Percentiles rank a stretch among this genome's conserved stretches.
Evolutionary conservation across 2,888 invertebrate genomes (phyloP).

Genomic region (Lithosia quadra): DNA sequence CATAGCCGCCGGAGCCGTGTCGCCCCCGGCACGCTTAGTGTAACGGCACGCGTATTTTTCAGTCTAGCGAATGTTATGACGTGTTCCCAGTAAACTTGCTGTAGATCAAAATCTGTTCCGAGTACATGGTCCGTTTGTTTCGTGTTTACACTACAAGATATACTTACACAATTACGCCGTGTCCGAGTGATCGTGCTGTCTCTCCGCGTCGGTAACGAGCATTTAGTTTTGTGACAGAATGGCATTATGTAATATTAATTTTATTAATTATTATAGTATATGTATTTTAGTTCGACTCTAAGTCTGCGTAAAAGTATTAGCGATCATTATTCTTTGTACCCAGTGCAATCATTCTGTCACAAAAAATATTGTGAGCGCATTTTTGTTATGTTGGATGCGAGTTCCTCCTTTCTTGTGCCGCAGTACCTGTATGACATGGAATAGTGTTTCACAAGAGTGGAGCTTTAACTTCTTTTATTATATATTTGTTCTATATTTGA

Average conservation of each 20-base stretch:
- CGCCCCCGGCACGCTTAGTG: slow-evolving; percentile 13
- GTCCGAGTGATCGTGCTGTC: slow-evolving; percentile 37
- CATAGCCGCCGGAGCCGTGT: slow-evolving; percentile 54
- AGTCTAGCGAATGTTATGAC: slow-evolving; percentile 46
- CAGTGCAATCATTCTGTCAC: slow-evolving; percentile 72
- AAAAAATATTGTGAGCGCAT: slow-evolving; percentile 62
- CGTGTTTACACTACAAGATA: slow-evolving; percentile 59
- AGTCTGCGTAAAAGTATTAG: slow-evolving; percentile 59
- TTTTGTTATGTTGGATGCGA: slow-evolving; percentile 66
- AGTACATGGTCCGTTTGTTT: slow-evolving; percentile 60
- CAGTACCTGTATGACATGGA: slow-evolving; percentile 67
- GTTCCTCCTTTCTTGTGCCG: slow-evolving; percentile 72
- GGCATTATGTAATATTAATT: slow-evolving; percentile 57
- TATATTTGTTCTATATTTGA: slow-evolving; percentile 45
- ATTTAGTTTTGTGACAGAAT: slow-evolving; percentile 79
- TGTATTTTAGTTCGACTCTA: slow-evolving; percentile 55
- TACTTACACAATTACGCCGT: slow-evolving; percentile 44
- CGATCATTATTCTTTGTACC: slow-evolving; percentile 50
- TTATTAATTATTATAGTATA: slow-evolving; percentile 47
- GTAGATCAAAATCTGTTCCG: slow-evolving; percentile 67
- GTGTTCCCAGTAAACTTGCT: slow-evolving; percentile 55
- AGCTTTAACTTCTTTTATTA: slow-evolving; percentile 65
- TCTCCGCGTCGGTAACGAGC: slow-evolving; percentile 61
- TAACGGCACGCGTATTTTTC: slow-evolving; percentile 41
- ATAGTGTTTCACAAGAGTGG: slow-evolving; percentile 73